Conservation (phyloP, 2,888 invertebrate species). For the Iphiclides podalirius region DNA sequence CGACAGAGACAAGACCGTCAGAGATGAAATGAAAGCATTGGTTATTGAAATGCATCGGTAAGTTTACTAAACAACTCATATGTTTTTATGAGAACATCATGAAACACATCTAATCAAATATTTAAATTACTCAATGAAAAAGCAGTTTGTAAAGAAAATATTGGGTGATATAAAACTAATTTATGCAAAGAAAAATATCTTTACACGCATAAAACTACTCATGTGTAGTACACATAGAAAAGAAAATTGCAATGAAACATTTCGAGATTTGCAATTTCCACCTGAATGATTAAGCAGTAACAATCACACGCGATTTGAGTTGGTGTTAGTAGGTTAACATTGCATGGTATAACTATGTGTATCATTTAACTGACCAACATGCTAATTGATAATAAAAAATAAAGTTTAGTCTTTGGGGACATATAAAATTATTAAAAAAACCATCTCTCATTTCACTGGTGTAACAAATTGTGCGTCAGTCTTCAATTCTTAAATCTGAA, state of each 20-base stretch:
- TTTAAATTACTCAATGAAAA: not conserved
- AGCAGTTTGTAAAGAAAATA: too few species aligned
- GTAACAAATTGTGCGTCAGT: too few species aligned
- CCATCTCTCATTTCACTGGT: too few species aligned
- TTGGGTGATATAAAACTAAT: too few species aligned
- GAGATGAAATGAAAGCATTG: slow-evolving; percentile 95
- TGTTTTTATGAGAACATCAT: too few species aligned
- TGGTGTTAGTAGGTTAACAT: slow-evolving; percentile 10
- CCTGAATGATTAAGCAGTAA: slow-evolving; percentile 1
- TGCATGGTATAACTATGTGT: not conserved
- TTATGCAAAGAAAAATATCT: not conserved
- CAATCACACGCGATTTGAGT: not conserved
- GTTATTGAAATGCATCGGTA: slow-evolving; percentile 95
- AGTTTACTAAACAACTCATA: too few species aligned
- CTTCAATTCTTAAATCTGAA: too few species aligned
- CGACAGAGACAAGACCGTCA: slow-evolving; percentile 93
- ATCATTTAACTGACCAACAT: not conserved
- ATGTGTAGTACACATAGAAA: not conserved
- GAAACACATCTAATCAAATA: too few species aligned
- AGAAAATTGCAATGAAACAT: not conserved
- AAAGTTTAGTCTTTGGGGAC: too few species aligned
- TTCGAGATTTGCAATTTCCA: slow-evolving; percentile 1
- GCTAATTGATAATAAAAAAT: not conserved
- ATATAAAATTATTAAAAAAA: too few species aligned
- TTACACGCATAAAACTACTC: not conserved